phyloP scores from a whole-genome alignment of 2,888 invertebrate species.

The Ceramica pisi region DNA sequence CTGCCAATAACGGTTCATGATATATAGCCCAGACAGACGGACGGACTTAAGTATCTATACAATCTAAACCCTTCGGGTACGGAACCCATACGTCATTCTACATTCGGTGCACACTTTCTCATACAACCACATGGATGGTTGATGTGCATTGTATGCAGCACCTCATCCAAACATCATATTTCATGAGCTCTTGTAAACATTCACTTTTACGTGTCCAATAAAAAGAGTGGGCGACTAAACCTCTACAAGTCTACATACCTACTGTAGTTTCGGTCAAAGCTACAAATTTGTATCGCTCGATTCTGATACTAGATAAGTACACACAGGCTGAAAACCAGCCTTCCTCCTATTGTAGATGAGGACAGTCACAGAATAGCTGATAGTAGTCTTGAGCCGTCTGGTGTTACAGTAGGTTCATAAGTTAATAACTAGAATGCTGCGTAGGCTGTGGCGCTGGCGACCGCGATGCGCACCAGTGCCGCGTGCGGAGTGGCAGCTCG shows the following conservation, averaged over 20 bases:
- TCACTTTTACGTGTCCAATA: not conserved
- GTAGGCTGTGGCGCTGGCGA: constrained; percentile 51
- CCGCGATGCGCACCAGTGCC: constrained; percentile 59
- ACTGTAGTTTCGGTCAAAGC: not conserved
- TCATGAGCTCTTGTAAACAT: constrained; percentile 13
- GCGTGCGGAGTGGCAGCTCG: constrained; percentile 58
- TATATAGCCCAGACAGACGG: no score
- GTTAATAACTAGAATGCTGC: constrained; percentile 36
- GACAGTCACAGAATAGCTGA: not conserved
- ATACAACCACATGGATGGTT: not conserved
- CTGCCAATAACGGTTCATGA: no score
- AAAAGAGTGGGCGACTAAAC: not conserved
- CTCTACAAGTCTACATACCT: no score
- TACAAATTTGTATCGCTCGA: not conserved
- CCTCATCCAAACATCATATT: constrained; percentile 23
- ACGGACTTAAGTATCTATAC: no score
- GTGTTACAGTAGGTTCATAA: constrained; percentile 14
- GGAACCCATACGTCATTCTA: not conserved
- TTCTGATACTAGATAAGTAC: no score
- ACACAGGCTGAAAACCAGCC: not conserved
- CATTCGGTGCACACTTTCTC: constrained; percentile 8
- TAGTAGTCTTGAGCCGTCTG: constrained; percentile 5
- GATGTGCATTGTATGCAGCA: not conserved
- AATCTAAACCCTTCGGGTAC: not conserved
- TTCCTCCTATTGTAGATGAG: no score